Percentiles rank a stretch among this genome's conserved stretches.
Evolutionary conservation across 2,888 invertebrate species (phyloP).

Genomic region (Clivina fossor): DNA sequence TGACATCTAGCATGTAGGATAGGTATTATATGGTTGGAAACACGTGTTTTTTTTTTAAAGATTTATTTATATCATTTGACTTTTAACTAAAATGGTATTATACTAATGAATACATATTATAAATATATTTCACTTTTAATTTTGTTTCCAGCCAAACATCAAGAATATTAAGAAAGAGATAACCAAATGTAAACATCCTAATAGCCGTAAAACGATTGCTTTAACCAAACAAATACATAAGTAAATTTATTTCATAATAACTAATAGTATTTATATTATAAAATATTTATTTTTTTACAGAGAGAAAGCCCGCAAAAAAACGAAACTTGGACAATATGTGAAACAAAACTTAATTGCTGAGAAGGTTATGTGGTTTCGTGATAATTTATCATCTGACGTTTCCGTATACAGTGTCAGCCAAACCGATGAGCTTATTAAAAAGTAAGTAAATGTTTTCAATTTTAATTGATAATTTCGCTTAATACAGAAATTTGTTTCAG

Average conservation of each 20-base stretch:
- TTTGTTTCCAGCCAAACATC: constrained; percentile 52
- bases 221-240: constrained; percentile 70
- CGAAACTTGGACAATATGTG: constrained; percentile 66
- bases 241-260: constrained; percentile 46
- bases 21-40: neutral
- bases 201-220: constrained; percentile 78
- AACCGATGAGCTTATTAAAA: constrained; percentile 60
- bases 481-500: constrained; percentile 46
- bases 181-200: constrained; percentile 75
- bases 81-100: neutral
- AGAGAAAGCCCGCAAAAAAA: constrained; percentile 60
- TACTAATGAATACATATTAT: neutral
- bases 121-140: neutral
- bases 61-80: neutral
- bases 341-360: constrained; percentile 75
- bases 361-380: constrained; percentile 77
- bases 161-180: constrained; percentile 55
- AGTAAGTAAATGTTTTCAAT: constrained; percentile 47
- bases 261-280: constrained; percentile 11
- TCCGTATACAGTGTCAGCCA: constrained; percentile 64
- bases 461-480: neutral
- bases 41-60: neutral
- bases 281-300: constrained; percentile 48
- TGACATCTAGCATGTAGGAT: constrained; percentile 6
- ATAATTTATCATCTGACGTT: constrained; percentile 60